phyloP scores from a whole-genome alignment of 1,140 invertebrate species.

The Papilio glaucus region DNA sequence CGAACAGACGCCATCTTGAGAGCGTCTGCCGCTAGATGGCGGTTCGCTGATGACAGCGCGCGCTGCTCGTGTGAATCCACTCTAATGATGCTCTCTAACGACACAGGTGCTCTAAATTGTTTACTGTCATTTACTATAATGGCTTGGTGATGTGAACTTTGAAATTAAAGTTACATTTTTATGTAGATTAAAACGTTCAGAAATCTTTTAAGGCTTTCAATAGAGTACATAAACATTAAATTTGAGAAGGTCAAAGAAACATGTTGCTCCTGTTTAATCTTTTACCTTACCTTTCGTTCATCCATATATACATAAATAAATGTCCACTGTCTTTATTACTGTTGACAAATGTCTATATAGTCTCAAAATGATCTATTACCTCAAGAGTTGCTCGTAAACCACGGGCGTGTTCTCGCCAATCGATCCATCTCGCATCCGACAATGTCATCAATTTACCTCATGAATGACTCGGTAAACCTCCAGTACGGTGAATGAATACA shows the following conservation, averaged over 20 bases:
- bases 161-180: background rate
- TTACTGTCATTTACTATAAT: background rate
- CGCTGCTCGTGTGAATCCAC: background rate
- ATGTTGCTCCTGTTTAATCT: background rate
- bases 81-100: conserved; percentile 25
- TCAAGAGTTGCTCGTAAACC: background rate
- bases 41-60: background rate
- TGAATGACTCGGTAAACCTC: background rate
- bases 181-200: background rate
- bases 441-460: conserved; percentile 24
- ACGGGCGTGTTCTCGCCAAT: background rate
- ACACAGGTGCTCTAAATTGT: conserved; percentile 8
- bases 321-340: background rate
- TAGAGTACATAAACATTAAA: too few relatives aligned
- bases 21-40: conserved; percentile 30
- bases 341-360: conserved; percentile 4
- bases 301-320: too few relatives aligned
- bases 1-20: conserved; percentile 46
- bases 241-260: background rate
- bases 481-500: conserved; percentile 1
- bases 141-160: background rate
- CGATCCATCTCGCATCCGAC: background rate
- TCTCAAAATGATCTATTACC: background rate
- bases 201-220: background rate
- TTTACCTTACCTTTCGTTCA: too few relatives aligned